These are phyloP conservation scores for Chlorops oryzae DNA, from an alignment of 1,140 invertebrate genomes.

Conservation along the genomic window DNA sequence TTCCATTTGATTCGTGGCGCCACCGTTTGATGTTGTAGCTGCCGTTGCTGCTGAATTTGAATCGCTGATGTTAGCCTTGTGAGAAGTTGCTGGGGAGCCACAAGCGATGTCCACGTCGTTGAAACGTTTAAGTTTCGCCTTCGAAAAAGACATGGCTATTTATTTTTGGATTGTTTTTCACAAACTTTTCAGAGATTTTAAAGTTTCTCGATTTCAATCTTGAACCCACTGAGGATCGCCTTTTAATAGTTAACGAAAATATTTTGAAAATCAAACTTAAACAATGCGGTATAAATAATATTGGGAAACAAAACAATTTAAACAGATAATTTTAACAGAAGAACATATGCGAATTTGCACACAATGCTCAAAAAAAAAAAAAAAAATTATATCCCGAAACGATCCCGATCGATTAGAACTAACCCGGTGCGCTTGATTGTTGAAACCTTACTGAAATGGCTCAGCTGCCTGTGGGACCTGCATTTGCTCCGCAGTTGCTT, in stretches of 20 bases:
- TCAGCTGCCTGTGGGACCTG: too few species aligned
- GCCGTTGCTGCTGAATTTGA: conserved; percentile 25
- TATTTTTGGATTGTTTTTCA: conserved; percentile 1
- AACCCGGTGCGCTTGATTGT: too few species aligned
- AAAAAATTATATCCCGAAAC: too few species aligned
- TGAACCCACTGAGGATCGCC: conserved; percentile 29
- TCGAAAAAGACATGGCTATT: conserved; percentile 38
- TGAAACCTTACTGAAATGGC: too few species aligned
- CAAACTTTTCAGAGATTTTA: too few species aligned
- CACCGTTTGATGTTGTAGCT: conserved; percentile 4
- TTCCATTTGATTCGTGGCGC: conserved; percentile 21
- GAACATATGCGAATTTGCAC: too few species aligned
- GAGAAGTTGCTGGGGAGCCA: conserved; percentile 31
- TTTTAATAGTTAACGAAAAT: conserved; percentile 27
- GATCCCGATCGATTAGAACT: too few species aligned
- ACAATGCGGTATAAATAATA: conserved; percentile 29
- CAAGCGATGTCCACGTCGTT: conserved; percentile 43
- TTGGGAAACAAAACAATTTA: conserved; percentile 12
- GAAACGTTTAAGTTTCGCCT: conserved; percentile 46
- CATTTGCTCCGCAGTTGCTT: too few species aligned
- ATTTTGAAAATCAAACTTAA: conserved; percentile 20
- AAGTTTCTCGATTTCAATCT: conserved; percentile 25
- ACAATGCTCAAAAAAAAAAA: too few species aligned
- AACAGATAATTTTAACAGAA: neutral
- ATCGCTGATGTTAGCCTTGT: conserved; percentile 19